These are phyloP conservation scores for Euura lappo DNA, from an alignment of 1,140 invertebrate genomes.

Conservation along the genomic window DNA sequence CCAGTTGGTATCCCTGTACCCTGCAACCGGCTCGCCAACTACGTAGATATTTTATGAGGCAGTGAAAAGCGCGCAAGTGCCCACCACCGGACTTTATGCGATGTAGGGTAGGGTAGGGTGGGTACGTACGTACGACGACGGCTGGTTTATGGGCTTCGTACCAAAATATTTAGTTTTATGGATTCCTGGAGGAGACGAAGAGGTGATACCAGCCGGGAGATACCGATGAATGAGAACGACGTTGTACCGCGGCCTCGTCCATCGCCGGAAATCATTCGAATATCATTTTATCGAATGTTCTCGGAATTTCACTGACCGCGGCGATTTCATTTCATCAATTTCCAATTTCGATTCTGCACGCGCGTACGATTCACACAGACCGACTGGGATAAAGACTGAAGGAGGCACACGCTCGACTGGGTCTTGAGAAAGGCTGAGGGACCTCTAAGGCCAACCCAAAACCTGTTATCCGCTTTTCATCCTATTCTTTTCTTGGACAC, in stretches of 20 bases:
- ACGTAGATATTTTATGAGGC: conserved; percentile 5
- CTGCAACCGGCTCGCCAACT: background rate
- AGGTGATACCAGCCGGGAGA: background rate
- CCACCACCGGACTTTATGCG: background rate
- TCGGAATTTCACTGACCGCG: too few species aligned
- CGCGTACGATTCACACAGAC: too few species aligned
- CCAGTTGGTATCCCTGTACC: background rate
- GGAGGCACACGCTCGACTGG: background rate
- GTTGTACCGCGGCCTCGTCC: too few species aligned
- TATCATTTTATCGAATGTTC: too few species aligned
- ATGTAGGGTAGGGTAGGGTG: background rate
- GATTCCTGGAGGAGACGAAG: background rate
- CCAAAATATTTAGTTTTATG: conserved; percentile 2
- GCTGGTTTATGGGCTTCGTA: background rate
- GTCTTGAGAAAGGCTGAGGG: background rate
- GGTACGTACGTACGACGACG: background rate
- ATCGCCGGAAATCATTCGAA: too few species aligned
- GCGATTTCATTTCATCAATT: too few species aligned
- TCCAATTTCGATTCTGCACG: too few species aligned
- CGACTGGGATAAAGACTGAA: background rate
- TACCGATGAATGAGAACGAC: too few species aligned
- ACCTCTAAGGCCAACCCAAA: background rate
- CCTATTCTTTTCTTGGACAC: background rate
- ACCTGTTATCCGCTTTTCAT: background rate
- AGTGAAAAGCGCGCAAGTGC: conserved; percentile 4